Evolutionary conservation across 2,797 vertebrate species (phyloP), one percentile per base, ranked within the genome.

Genomic region (Hydrolagus colliei): DNA sequence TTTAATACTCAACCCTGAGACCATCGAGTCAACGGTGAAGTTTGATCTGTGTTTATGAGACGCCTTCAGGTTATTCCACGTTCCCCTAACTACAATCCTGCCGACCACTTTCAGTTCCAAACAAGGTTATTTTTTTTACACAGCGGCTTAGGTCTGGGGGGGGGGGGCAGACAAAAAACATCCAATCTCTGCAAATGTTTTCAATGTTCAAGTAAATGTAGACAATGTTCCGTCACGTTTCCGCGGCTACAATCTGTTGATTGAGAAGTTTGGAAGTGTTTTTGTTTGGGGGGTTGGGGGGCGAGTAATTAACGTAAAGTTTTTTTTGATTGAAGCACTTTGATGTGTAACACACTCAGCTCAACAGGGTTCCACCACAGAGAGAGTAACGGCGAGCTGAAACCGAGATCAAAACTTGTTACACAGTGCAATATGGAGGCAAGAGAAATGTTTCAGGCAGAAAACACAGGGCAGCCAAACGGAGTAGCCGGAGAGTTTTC

Each of bases 361-460:
- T 97, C 93, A 97, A 95, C 94, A 97, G 94, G 91, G 94, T 92
- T 90, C 95, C 91, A 90, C 95, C 93, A 93, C 96, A 96, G 93
- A 97, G 94, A 87, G 95, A 92, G 89, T 95, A 97, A 89, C 95
- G 95, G 84, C 93, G 96, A 96, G 96, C 97, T 98, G 96, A 95
- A 98, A 98, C 95, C 92, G 96, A 97, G 96, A 98, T 92, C 95
- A 97, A 91, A 96, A 95, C 94, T 93, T 87, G 93, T 98, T 97
- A 98, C 95, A 95, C 94, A 95, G 63, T 84, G 79, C 68, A 84
- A 3, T 65, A 84, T 35, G 71, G 79, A 71, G 27, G 32, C 63
- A 84, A 84, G 79, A 71, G 65, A 84, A 41, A 84, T 71, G 65
- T 85, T 90, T 88, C 91, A 91, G 91, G 86, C 91, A 93, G 91